These are phyloP conservation scores for Fulmarus glacialis DNA, from an alignment of 2,113 vertebrate genomes.

Conservation along the genomic window DNA sequence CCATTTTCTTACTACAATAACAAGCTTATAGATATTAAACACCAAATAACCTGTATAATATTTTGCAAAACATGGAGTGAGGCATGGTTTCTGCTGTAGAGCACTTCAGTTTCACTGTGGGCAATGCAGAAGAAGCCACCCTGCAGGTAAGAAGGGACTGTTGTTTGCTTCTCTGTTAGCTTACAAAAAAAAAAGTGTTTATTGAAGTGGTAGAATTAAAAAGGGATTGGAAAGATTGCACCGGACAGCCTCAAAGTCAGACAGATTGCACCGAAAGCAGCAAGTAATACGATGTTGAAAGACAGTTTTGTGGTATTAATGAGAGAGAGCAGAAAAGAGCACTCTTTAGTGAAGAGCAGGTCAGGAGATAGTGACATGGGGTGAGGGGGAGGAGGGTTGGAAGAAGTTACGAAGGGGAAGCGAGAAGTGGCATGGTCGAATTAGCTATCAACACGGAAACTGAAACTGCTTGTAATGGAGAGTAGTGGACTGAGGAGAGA, in stretches of 20 bases:
- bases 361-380: constrained; percentile 1
- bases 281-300: not conserved
- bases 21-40: not conserved
- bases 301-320: not conserved
- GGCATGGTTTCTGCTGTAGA: not conserved
- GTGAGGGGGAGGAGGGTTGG: not conserved
- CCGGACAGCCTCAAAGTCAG: not conserved
- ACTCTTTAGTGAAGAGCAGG: not conserved
- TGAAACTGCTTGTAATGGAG: constrained; percentile 8
- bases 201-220: not conserved
- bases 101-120: not conserved
- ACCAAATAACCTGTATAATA: not conserved
- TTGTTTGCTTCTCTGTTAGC: not conserved
- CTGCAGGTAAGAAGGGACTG: not conserved
- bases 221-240: not conserved
- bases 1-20: not conserved
- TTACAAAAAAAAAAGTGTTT: not conserved
- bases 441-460: constrained; percentile 53
- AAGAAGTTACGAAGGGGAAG: constrained; percentile 40
- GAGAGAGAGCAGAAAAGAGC: not conserved
- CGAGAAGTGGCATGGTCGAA: not conserved
- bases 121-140: not conserved
- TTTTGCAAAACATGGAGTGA: not conserved
- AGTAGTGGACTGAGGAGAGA: not conserved
- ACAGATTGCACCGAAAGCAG: not conserved